These are phyloP conservation scores for Temnothorax unifasciatus DNA, from an alignment of 2,888 invertebrate genomes.

Conservation along the genomic window DNA sequence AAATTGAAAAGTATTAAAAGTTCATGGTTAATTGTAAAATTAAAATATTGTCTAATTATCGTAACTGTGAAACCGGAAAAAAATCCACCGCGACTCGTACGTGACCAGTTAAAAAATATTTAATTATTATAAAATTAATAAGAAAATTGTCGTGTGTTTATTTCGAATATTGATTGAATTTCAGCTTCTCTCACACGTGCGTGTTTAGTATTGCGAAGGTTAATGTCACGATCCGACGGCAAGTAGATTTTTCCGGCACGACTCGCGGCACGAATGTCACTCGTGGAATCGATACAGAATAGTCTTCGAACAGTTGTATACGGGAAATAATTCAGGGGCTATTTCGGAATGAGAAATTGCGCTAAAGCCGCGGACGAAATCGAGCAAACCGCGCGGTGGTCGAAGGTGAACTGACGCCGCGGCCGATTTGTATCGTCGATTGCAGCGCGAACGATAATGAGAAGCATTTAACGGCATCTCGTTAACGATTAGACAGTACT, in stretches of 20 bases:
- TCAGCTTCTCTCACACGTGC: background rate
- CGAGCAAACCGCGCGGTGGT: constrained; percentile 31
- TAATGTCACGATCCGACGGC: constrained; percentile 40
- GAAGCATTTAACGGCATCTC: constrained; percentile 40
- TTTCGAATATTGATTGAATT: background rate
- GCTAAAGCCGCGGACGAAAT: constrained; percentile 13
- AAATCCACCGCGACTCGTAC: background rate
- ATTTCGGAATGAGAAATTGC: constrained; percentile 32
- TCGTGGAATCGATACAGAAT: constrained; percentile 42
- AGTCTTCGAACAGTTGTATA: background rate
- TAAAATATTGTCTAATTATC: constrained; percentile 1
- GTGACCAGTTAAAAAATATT: background rate
- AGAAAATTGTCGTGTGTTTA: background rate
- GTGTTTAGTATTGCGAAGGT: constrained; percentile 8
- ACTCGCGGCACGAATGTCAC: constrained; percentile 35
- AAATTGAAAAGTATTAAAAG: background rate
- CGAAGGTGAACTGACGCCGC: constrained; percentile 44
- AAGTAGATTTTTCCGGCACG: constrained; percentile 15
- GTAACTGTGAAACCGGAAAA: background rate
- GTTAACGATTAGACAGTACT: constrained; percentile 33
- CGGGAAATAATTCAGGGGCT: constrained; percentile 37
- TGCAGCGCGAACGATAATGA: constrained; percentile 31
- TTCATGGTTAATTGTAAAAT: background rate
- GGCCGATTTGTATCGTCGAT: constrained; percentile 31
- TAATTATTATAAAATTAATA: background rate